Evolutionary conservation across 2,888 invertebrate genomes (phyloP).

Genomic region (Drosophila niveifrons): DNA sequence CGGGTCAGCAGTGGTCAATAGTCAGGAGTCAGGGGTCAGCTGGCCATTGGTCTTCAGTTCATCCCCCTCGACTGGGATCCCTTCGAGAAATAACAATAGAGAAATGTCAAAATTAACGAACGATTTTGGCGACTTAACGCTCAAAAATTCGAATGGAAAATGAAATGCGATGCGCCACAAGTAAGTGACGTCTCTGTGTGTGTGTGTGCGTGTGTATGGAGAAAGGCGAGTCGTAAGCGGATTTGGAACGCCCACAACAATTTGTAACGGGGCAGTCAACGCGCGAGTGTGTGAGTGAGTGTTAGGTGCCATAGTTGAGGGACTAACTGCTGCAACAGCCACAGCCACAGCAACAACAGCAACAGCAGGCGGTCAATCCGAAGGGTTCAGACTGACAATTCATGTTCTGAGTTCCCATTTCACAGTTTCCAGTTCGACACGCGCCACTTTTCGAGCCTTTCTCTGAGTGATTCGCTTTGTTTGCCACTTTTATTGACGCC

Average conservation of each 20-base stretch:
- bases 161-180: slow-evolving; percentile 65
- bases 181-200: slow-evolving; percentile 15
- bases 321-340: slow-evolving; percentile 20
- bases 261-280: slow-evolving; percentile 83
- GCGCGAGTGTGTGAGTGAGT: slow-evolving; percentile 49
- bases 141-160: slow-evolving; percentile 66
- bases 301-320: slow-evolving; percentile 44
- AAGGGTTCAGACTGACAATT: slow-evolving; percentile 47
- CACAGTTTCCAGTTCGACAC: slow-evolving; percentile 40
- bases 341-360: slow-evolving; percentile 43
- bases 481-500: slow-evolving; percentile 71
- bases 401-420: slow-evolving; percentile 27
- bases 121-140: slow-evolving; percentile 80
- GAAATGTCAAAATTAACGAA: slow-evolving; percentile 79
- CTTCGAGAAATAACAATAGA: slow-evolving; percentile 58
- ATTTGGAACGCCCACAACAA: slow-evolving; percentile 86
- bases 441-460: slow-evolving; percentile 61
- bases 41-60: slow-evolving; percentile 71
- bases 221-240: slow-evolving; percentile 79
- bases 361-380: slow-evolving; percentile 59
- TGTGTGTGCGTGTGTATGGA: slow-evolving; percentile 33
- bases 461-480: slow-evolving; percentile 58
- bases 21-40: slow-evolving; percentile 47
- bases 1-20: slow-evolving; percentile 66
- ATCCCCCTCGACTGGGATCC: neutral